These are phyloP conservation scores for Aviceda subcristata DNA, from an alignment of 2,113 vertebrate genomes.

Conservation along the genomic window DNA sequence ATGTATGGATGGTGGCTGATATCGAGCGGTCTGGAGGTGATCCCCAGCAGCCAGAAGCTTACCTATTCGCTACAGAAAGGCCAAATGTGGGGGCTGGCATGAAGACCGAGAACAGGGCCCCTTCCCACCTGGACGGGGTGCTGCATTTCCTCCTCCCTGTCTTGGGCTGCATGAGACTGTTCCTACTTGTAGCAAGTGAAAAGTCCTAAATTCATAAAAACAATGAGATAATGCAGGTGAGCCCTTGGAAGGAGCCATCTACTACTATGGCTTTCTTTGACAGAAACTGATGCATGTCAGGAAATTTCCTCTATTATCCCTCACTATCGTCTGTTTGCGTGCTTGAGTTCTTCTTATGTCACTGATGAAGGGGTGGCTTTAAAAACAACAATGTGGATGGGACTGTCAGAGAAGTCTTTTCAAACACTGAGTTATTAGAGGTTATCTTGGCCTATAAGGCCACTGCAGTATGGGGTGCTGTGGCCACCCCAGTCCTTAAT, in stretches of 20 bases:
- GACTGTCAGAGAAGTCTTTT: conserved; percentile 61
- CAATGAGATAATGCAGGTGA: conserved; percentile 40
- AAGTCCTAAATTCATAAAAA: not conserved
- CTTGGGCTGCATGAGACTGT: not conserved
- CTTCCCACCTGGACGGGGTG: not conserved
- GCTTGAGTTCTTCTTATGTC: conserved; percentile 9
- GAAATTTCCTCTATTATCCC: not conserved
- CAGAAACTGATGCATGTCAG: conserved; percentile 54
- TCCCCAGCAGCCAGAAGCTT: not conserved
- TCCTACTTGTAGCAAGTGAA: not conserved
- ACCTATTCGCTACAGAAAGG: not conserved
- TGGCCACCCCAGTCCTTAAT: conserved; percentile 61
- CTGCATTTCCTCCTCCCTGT: not conserved
- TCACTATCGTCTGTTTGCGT: not conserved
- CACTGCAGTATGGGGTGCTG: conserved; percentile 63
- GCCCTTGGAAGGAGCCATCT: conserved; percentile 77
- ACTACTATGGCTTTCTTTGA: conserved; percentile 76
- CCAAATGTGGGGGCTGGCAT: not conserved
- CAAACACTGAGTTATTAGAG: conserved; percentile 64
- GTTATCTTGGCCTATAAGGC: conserved; percentile 75
- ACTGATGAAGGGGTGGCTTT: conserved; percentile 1
- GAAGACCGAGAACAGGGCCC: not conserved
- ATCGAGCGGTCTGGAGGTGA: not conserved
- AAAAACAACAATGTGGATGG: not conserved
- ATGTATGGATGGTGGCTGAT: not conserved